Base-by-base conservation (phyloP, 1,140 invertebrate species). In the Eciton burchellii region DNA sequence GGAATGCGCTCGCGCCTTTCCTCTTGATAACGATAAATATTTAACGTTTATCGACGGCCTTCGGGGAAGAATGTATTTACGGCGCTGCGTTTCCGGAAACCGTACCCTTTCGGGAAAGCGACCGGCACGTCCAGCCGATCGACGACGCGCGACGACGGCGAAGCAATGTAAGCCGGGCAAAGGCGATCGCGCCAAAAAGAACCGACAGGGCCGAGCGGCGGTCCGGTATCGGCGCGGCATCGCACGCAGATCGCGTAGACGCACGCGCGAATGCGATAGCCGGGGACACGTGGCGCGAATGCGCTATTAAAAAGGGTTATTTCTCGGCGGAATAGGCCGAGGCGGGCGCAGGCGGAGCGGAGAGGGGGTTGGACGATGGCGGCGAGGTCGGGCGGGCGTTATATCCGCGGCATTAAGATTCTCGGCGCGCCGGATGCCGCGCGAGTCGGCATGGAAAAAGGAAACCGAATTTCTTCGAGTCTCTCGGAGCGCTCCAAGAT, bases 271-370 rank as follows among this genome's bases (percentile, higher is more conserved):
- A 86, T 66, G 45, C 70, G 85, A 87, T 83, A 66, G 71, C 19
- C 79, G 52, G 26, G n/a, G 63, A 54, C 83, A 63, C 85, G 85
- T 86, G 85, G 35, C 41, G 63, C 65, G 84, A 87, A 87, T 87
- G 52, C 74, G n/a, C 24, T 43, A 83, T 87, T 87, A 83, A 83
- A 86, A 70, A 65, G 54, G 41, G 54, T 87, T 87, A 83, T 87
- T 87, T 87, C 86, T 87, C 72, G 84, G 54, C 71, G 79, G 45
- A 74, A 74, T 21, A 41, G 2, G 43, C 24, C n/a, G n/a, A n/a
- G n/a, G 56, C 72, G 54, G 2, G 60, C 49, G 24, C 68, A 68
- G 35, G 19, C 14, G 63, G 5, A 11, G 54, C 43, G 35, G 11
- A 45, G n/a, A n/a, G n/a, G n/a, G n/a, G n/a, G n/a, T n/a, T n/a